phyloP scores from a whole-genome alignment of 2,113 vertebrate genomes.

The Formicarius rufipectus region DNA sequence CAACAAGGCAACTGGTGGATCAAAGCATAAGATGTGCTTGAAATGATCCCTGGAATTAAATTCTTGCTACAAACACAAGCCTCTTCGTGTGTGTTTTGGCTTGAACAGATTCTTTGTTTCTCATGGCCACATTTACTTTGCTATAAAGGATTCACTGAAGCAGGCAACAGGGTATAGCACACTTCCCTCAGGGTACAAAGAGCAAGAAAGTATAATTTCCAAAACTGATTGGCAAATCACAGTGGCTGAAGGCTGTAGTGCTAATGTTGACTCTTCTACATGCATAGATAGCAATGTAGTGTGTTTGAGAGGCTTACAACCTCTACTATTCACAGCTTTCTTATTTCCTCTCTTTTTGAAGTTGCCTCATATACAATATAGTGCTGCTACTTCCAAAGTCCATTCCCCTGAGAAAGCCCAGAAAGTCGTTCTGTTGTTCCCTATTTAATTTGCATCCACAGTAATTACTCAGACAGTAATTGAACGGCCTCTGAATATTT shows the following conservation, averaged over 20 bases:
- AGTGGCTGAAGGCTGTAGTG: not conserved
- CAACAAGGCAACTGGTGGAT: accelerated
- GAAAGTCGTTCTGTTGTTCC: constrained; percentile 39
- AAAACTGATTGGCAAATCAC: not conserved
- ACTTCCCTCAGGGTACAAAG: not conserved
- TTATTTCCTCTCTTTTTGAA: constrained; percentile 11
- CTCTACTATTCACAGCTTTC: not conserved
- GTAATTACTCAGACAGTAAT: constrained; percentile 41
- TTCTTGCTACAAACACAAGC: not conserved
- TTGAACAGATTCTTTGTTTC: not conserved
- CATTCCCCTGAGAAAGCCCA: not conserved
- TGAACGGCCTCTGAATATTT: constrained; percentile 37
- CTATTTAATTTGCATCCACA: constrained; percentile 17
- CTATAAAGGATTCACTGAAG: not conserved
- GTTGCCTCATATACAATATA: not conserved
- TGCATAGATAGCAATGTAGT: not conserved
- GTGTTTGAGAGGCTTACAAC: not conserved
- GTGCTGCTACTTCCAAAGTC: not conserved
- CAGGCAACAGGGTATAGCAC: not conserved
- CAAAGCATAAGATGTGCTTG: not conserved
- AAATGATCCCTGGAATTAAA: not conserved
- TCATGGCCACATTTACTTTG: not conserved
- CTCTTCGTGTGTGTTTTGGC: not conserved
- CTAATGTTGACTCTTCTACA: not conserved
- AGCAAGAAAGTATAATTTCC: not conserved